Conservation (phyloP, 2,888 invertebrate species). For the Parnassius glacialis region DNA sequence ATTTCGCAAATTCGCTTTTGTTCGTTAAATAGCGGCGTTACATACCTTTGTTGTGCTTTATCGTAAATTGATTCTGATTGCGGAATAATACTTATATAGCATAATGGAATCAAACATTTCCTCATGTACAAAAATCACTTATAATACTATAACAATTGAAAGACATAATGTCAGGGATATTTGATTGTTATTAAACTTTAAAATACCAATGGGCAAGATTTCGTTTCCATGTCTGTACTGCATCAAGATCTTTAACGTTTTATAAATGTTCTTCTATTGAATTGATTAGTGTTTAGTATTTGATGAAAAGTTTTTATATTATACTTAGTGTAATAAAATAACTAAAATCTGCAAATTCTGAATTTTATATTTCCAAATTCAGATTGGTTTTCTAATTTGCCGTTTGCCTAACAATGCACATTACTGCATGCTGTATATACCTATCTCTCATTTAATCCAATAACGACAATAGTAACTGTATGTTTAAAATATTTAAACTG, state of each 20-base stretch:
- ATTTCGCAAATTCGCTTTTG: conserved; percentile 57
- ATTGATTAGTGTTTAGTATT: not conserved
- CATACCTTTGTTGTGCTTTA: conserved; percentile 35
- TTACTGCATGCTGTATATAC: no score
- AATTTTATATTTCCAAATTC: no score
- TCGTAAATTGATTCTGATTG: conserved; percentile 43
- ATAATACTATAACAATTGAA: conserved; percentile 16
- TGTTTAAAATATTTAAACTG: no score
- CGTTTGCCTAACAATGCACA: no score
- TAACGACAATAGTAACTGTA: no score
- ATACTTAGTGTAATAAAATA: no score
- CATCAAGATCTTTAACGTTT: conserved; percentile 13
- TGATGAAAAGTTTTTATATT: not conserved
- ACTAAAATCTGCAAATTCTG: no score
- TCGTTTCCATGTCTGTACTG: not conserved
- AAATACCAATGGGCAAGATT: not conserved
- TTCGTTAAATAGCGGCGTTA: conserved; percentile 48
- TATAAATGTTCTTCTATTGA: not conserved
- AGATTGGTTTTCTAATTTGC: no score
- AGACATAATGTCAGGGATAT: conserved; percentile 15
- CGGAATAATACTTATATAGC: conserved; percentile 33
- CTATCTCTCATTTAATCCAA: no score
- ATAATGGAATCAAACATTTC: conserved; percentile 9
- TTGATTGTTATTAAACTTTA: conserved; percentile 10
- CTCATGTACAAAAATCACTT: conserved; percentile 4